Base-by-base conservation (phyloP, 1,140 invertebrate genomes). In the Bombus superbus region DNA sequence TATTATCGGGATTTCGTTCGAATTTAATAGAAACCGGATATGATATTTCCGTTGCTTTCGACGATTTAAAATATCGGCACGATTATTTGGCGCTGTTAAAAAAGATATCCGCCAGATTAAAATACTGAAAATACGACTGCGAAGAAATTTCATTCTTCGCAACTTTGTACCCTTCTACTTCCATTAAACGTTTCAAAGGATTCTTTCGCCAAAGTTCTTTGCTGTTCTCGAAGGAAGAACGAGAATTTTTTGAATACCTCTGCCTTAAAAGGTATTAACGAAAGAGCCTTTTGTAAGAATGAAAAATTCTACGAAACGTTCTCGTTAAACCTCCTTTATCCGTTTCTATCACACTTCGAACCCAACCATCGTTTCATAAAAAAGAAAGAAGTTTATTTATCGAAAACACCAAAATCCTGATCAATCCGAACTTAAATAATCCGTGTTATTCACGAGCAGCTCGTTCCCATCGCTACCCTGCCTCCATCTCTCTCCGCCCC, bases 381-480 rank as follows among this genome's bases (percentile, higher is more conserved):
- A 13, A 62, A n/a, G 44, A 15, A 32, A n/a, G 5, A 53, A 53
- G 47, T 53, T 53, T 53, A 53, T 53, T 53, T 53, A 53, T 53
- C 18, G 59, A 62, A 62, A 62, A 10, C 28, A 62, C 1, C 28
- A 62, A 62, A 28, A 11, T 11, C 10, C 28, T 62, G 22, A 62
- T 62, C 28, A 28, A 62, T 28, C 59, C 10, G 18, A 59, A 59
- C 28, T 28, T 11, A 53, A 53, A 53, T 53, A 53, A 53, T 53
- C 47, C 47, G 18, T 22, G n/a, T n/a, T n/a, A 62, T n/a, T 62
- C 57, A 28, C 57, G 66, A 28, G 53, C 3, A 42, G 35, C 9
- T 85, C 38, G 18, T 85, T 53, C 57, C 76, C 83, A 72, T 85
- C 53, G 25, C 76, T 85, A 80, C n/a, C 10, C 32, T 62, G 18